Conservation (phyloP, 2,888 invertebrate species). For the Ephialtes manifestator region DNA sequence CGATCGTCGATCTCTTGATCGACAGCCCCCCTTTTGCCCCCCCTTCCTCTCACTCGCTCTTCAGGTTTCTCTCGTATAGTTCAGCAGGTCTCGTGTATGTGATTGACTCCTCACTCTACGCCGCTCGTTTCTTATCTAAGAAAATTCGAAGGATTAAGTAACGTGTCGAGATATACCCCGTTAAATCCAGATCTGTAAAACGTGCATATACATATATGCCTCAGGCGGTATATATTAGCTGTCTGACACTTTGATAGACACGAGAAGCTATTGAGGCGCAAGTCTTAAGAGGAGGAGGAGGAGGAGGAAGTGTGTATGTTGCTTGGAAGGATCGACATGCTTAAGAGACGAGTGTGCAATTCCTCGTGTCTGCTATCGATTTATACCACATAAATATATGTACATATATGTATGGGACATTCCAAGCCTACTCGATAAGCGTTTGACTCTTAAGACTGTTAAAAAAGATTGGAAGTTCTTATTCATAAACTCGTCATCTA, state of each 20-base stretch:
- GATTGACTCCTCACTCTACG: constrained; percentile 48
- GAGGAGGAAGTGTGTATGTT: constrained; percentile 1
- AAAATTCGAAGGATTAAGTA: constrained; percentile 55
- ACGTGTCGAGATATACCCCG: constrained; percentile 46
- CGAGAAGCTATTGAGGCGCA: constrained; percentile 20
- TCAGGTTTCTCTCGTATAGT: constrained; percentile 17
- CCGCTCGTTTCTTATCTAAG: constrained; percentile 32
- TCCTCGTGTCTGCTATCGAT: constrained; percentile 25
- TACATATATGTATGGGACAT: background rate
- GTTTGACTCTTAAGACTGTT: no score
- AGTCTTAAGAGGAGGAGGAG: background rate
- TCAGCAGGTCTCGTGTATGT: constrained; percentile 32
- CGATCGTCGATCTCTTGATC: constrained; percentile 49
- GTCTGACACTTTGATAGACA: constrained; percentile 58
- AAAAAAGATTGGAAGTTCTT: no score
- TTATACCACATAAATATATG: background rate
- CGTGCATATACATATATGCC: constrained; percentile 1
- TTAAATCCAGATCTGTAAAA: constrained; percentile 31
- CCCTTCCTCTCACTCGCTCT: background rate
- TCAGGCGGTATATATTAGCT: constrained; percentile 20
- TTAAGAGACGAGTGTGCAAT: constrained; percentile 22
- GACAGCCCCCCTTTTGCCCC: background rate
- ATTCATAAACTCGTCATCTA: no score
- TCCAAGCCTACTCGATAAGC: no score
- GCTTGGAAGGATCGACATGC: constrained; percentile 10